Evolutionary conservation across 1,140 invertebrate species (phyloP), one percentile per base, ranked within the genome.

Genomic region (Cylas formicarius): DNA sequence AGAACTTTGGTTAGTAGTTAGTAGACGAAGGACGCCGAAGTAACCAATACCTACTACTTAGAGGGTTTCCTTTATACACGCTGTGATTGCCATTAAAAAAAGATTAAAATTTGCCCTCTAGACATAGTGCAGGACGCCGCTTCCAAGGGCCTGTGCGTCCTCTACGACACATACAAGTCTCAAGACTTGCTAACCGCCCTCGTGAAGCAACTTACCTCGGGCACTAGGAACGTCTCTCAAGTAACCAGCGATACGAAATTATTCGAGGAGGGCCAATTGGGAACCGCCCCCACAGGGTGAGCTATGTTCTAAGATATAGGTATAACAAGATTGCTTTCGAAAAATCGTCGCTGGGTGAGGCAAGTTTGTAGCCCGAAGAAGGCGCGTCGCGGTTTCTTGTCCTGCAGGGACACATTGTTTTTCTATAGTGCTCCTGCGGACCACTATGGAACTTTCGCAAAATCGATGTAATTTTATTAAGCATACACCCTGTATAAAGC

Each of bases 71-170:
- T 26, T 9, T 9, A 26, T 26, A 9, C n/a, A n/a, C 24, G 11
- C n/a, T 26, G 24, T 26, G 8, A 9, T n/a, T 26, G 8, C 24
- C 7, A 33, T 33, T 7, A 9, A 33, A 33, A 33, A 22, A 23
- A 31, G 44, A 47, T 50, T 16, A 33, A 11, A 42, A 48, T 34
- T 44, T 38, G 46, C 44, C 56, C 61, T 50, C 50, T 52, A 85
- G 84, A 86, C 58, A 79, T 95, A 55, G 83, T 92, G 1, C 91
- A 95, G 72, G 90, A 95, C 65, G 80, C 90, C 1, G 88, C 89
- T 7, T 88, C 88, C 1, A 93, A 94, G 67, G 90, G 89, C 21
- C 69, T 97, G 11, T 86, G 86, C 49, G 66, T 94, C 2, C 82
- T 94, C 4, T 94, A 92, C 61, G 80, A 90, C 46, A 80, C 78